These are phyloP conservation scores for Halictus rubicundus DNA, from an alignment of 1,140 invertebrate genomes.

Conservation along the genomic window DNA sequence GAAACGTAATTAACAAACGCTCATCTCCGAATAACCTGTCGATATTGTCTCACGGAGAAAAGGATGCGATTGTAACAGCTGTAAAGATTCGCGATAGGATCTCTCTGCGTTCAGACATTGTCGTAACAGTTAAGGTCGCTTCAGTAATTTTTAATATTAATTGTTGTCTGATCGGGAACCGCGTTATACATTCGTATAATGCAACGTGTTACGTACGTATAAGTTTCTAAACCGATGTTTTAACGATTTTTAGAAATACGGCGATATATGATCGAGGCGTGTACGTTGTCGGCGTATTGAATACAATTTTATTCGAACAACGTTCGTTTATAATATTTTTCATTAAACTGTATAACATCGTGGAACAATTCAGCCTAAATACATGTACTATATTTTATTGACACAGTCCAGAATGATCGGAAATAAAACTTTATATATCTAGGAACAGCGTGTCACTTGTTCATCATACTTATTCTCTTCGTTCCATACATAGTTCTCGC, in stretches of 20 bases:
- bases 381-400: constrained; percentile 50
- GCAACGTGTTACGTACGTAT: constrained; percentile 25
- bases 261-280: constrained; percentile 29
- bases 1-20: neutral
- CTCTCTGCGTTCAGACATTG: constrained; percentile 3
- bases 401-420: constrained; percentile 43
- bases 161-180: constrained; percentile 16
- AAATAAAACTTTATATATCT: constrained; percentile 51
- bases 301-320: constrained; percentile 37
- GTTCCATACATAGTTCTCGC: neutral
- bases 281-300: constrained; percentile 7
- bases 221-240: constrained; percentile 37
- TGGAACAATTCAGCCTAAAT: constrained; percentile 50
- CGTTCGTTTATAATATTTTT: constrained; percentile 44
- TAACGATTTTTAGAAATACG: constrained; percentile 38
- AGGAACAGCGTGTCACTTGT: constrained; percentile 31
- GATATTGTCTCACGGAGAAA: neutral
- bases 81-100: neutral
- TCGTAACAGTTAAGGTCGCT: constrained; percentile 25
- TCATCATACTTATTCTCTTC: neutral
- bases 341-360: constrained; percentile 45
- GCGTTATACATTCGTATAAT: constrained; percentile 36
- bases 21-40: neutral
- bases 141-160: constrained; percentile 36
- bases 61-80: neutral